A percentile compares a stretch with the other conserved stretches of the same genome.
phyloP scores from a whole-genome alignment of 2,797 vertebrate species.

The Sciaenops ocellatus region DNA sequence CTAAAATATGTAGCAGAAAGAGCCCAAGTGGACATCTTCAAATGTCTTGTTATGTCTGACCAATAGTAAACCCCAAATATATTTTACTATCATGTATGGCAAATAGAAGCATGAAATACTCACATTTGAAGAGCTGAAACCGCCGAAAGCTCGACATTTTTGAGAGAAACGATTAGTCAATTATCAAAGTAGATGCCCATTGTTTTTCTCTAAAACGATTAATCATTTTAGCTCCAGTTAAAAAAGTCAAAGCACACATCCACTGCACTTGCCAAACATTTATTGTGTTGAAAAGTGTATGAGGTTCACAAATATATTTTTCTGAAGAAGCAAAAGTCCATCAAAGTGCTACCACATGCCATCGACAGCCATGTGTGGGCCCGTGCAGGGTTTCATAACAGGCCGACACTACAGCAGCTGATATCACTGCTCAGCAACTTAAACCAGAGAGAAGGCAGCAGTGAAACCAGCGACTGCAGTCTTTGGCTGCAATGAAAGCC shows the following conservation, averaged over 20 bases:
- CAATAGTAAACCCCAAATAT: background rate
- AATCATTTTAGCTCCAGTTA: background rate
- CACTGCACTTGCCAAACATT: slow-evolving; percentile 82
- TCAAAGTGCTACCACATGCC: slow-evolving; percentile 65
- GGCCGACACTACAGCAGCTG: slow-evolving; percentile 41
- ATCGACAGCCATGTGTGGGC: slow-evolving; percentile 43
- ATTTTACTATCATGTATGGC: background rate
- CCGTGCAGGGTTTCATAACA: slow-evolving; percentile 48
- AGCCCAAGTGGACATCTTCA: background rate
- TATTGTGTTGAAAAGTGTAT: slow-evolving; percentile 83
- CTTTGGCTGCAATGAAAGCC: slow-evolving; percentile 34
- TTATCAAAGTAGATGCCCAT: background rate
- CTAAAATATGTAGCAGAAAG: background rate
- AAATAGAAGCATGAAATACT: background rate
- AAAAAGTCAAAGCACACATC: slow-evolving; percentile 37
- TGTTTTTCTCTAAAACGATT: background rate
- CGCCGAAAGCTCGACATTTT: background rate
- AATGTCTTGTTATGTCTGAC: background rate
- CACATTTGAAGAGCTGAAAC: background rate
- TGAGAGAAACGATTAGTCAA: background rate
- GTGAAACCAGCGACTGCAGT: slow-evolving; percentile 38
- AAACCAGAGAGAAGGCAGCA: slow-evolving; percentile 25
- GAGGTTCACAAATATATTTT: slow-evolving; percentile 80
- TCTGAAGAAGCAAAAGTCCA: slow-evolving; percentile 71
- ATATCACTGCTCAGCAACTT: slow-evolving; percentile 25